These are phyloP conservation scores for Patella pellucida DNA, from an alignment of 2,888 invertebrate species.

Conservation along the genomic window DNA sequence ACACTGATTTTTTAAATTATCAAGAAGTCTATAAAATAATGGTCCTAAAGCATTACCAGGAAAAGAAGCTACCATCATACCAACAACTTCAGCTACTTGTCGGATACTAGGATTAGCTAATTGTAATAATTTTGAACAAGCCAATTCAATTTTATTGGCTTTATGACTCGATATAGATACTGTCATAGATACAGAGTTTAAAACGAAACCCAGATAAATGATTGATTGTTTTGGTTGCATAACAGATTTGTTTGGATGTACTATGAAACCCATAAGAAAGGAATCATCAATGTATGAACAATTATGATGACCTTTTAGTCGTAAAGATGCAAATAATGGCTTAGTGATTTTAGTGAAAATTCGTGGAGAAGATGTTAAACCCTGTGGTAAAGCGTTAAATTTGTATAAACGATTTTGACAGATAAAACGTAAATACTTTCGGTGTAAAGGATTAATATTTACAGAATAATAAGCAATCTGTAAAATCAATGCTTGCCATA, in stretches of 20 bases:
- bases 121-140: background rate
- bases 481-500: conserved; percentile 31
- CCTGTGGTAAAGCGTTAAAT: conserved; percentile 37
- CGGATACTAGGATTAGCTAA: background rate
- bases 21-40: background rate
- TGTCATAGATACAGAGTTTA: no score
- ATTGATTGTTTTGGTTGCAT: conserved; percentile 22
- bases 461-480: conserved; percentile 37
- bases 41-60: background rate
- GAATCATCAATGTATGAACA: conserved; percentile 30
- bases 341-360: conserved; percentile 40
- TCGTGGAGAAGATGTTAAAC: conserved; percentile 32
- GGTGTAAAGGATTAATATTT: conserved; percentile 19
- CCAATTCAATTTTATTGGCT: background rate
- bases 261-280: conserved; percentile 25
- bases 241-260: conserved; percentile 34
- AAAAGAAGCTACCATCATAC: background rate
- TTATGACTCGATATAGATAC: background rate
- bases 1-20: background rate
- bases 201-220: conserved; percentile 29
- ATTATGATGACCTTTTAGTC: conserved; percentile 27
- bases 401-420: conserved; percentile 30
- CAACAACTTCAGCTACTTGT: background rate
- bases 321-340: conserved; percentile 29
- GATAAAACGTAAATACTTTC: conserved; percentile 34